phyloP scores from a whole-genome alignment of 2,113 vertebrate genomes.

The Scopus umbretta region DNA sequence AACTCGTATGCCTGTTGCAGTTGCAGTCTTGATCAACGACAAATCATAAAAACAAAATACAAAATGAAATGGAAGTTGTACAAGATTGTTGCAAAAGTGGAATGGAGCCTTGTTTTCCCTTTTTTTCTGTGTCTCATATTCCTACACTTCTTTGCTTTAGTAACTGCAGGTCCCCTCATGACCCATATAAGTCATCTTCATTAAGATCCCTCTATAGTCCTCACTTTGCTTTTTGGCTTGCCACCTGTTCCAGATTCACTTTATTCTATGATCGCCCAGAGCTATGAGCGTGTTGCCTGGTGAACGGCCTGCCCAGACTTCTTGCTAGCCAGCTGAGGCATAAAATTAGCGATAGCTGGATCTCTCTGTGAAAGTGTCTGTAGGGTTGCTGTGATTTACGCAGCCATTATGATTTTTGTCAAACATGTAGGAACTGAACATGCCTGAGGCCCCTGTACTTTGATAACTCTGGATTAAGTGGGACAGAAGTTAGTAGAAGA shows the following conservation, averaged over 20 bases:
- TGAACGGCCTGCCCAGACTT: neutral
- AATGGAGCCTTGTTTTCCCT: fast-evolving
- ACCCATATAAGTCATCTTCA: neutral
- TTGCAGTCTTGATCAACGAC: neutral
- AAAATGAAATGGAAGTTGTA: neutral
- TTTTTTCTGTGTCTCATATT: neutral
- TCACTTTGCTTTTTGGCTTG: neutral
- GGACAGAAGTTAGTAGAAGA: neutral
- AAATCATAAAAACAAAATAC: neutral
- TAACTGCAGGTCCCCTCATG: neutral
- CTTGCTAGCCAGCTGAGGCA: neutral
- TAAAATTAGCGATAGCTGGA: neutral
- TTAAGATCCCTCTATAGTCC: neutral
- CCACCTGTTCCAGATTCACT: neutral
- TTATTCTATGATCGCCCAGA: neutral
- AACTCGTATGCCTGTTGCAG: neutral
- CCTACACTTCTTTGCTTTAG: neutral
- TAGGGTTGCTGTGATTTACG: neutral
- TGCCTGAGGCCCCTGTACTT: neutral
- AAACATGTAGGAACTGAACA: neutral
- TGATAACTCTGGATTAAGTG: neutral
- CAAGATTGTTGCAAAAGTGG: neutral
- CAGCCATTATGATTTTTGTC: neutral
- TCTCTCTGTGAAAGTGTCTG: neutral
- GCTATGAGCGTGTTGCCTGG: neutral